These are phyloP conservation scores for Amazona guildingii DNA, from an alignment of 2,113 vertebrate genomes.

Conservation along the genomic window DNA sequence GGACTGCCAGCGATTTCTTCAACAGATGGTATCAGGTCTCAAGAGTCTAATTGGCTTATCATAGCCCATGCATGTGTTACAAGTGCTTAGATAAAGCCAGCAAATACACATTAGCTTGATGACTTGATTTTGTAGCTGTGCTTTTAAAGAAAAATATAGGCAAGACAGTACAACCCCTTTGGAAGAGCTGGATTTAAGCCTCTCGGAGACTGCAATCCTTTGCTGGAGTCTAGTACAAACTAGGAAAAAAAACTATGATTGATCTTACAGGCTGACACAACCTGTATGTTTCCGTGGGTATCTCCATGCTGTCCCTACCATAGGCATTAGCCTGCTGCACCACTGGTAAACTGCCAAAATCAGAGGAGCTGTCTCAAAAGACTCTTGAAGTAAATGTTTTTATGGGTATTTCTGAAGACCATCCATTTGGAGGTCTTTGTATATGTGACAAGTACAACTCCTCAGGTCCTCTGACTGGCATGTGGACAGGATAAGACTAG, in stretches of 20 bases:
- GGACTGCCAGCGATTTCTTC: background rate
- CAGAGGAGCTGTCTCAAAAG: background rate
- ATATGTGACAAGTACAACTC: background rate
- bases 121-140: background rate
- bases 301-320: accelerated
- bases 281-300: accelerated
- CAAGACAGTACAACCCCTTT: background rate
- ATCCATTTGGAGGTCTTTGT: background rate
- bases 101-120: background rate
- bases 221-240: background rate
- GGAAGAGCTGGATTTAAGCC: background rate
- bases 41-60: conserved; percentile 33
- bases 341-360: background rate
- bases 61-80: background rate
- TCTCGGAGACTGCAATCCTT: background rate
- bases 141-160: background rate
- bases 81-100: background rate
- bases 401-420: background rate
- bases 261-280: background rate
- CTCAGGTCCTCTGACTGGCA: background rate
- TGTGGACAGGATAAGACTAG: background rate
- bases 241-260: background rate
- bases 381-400: background rate
- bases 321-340: background rate
- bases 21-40: conserved; percentile 36